These are phyloP conservation scores for Chlorodrepanis virens DNA, from an alignment of 2,113 vertebrate species.

Conservation along the genomic window DNA sequence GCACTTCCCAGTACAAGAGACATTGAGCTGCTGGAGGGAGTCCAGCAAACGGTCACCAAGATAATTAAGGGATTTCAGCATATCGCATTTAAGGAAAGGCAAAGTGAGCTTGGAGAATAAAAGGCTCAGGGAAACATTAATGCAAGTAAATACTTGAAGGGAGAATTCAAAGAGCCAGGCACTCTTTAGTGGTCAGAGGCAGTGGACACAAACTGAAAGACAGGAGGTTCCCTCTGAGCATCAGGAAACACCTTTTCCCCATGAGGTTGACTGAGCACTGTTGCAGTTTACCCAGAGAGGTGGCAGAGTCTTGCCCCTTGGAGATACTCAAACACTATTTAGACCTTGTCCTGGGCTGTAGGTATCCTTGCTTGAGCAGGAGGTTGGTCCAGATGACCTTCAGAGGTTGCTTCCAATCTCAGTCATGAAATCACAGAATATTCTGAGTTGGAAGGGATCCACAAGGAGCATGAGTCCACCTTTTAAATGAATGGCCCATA, in stretches of 20 bases:
- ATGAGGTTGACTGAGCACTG: background rate
- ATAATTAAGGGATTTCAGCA: background rate
- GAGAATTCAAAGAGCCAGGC: background rate
- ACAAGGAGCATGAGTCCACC: background rate
- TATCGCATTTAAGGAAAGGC: background rate
- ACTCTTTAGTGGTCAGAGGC: background rate
- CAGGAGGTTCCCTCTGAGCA: background rate
- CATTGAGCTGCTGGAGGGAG: background rate
- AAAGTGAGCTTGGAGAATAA: background rate
- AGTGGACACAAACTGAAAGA: background rate
- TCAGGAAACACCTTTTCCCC: background rate
- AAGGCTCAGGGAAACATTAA: background rate
- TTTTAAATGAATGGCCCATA: background rate
- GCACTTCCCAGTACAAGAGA: background rate
- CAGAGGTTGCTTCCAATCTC: background rate
- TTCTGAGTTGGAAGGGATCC: background rate
- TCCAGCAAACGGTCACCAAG: background rate
- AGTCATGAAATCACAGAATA: background rate
- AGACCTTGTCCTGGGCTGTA: background rate
- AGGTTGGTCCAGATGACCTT: background rate
- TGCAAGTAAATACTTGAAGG: background rate
- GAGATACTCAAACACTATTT: background rate
- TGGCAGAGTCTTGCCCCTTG: accelerated
- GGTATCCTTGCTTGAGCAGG: background rate
- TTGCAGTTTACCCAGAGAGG: background rate